Conservation (phyloP, 2,113 vertebrate genomes). For the Siphamia tubifer region DNA sequence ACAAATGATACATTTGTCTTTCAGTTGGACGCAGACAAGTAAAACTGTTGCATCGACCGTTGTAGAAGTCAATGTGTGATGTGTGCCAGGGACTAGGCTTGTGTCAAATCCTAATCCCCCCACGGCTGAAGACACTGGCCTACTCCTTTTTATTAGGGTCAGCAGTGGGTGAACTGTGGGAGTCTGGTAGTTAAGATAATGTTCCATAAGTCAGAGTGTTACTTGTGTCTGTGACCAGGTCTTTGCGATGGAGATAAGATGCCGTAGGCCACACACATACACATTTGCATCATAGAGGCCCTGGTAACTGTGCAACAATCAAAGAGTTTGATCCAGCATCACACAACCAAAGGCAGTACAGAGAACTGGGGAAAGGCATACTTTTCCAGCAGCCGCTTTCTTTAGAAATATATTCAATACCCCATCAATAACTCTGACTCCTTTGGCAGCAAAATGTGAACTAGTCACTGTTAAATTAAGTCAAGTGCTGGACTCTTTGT, state of each 20-base stretch:
- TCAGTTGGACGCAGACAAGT: slow-evolving; percentile 32
- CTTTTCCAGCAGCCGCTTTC: slow-evolving; percentile 11
- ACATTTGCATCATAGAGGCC: slow-evolving; percentile 63
- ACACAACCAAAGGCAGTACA: slow-evolving; percentile 11
- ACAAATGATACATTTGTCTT: slow-evolving; percentile 43
- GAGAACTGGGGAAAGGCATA: slow-evolving; percentile 25
- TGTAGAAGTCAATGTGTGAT: slow-evolving; percentile 20
- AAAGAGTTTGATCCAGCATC: slow-evolving; percentile 58
- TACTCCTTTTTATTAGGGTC: slow-evolving; percentile 58
- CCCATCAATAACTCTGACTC: slow-evolving; percentile 32
- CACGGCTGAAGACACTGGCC: slow-evolving; percentile 50
- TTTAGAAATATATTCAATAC: slow-evolving; percentile 30
- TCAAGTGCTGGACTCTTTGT: slow-evolving; percentile 26
- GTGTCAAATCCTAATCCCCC: slow-evolving; percentile 76
- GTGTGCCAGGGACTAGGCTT: slow-evolving; percentile 47
- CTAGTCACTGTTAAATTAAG: slow-evolving; percentile 11
- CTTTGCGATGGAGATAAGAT: slow-evolving; percentile 71
- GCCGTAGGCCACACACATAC: slow-evolving; percentile 45
- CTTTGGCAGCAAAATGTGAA: slow-evolving; percentile 17
- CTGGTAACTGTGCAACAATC: slow-evolving; percentile 59
- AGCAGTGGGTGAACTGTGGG: slow-evolving; percentile 49
- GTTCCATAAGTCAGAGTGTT: slow-evolving; percentile 45
- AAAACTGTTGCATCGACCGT: slow-evolving; percentile 28
- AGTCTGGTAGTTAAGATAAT: slow-evolving; percentile 79
- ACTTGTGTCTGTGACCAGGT: slow-evolving; percentile 56